Base-by-base conservation (phyloP, 2,113 vertebrate species). In the Silurus asotus region DNA sequence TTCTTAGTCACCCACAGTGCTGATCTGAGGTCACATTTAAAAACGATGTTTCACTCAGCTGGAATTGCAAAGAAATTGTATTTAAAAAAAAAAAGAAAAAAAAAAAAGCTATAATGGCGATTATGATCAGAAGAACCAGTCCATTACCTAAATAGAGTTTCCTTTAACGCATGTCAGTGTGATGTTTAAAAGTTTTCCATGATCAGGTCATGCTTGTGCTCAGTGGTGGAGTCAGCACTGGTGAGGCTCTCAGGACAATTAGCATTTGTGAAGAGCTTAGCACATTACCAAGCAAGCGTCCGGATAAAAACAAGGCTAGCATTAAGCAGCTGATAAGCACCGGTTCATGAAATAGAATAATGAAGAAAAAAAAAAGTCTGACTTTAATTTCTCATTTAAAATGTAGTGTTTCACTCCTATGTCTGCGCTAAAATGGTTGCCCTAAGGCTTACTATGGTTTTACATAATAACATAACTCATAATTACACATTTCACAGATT, bases 201-300 rank as follows among this genome's bases (percentile, higher is more conserved):
- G 81, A 55, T 77, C 56, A 85, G 84, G 48, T 69, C 67, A 37
- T 64, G 61, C 23, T 17, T 55, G 69, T 72, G 11, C 85, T 72
- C 14, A 65, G 23, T 58, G 64, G 74, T 88, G 84, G 45, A 70
- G 90, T 92, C 89, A 89, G 92, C 91, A 89, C 89, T 84, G 74
- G 55, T 79, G 90, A 89, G 91, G 86, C 86, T 87, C 90, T 89
- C 91, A 28, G 84, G 76, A 85, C 90, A 90, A 92, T 94, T 92
- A 90, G 74, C 65, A 13, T 67, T 49, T 58, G 62, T 81, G 85
- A 74, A 25, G 81, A 87, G 78, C 77, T 84, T 72, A 84, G 86
- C 86, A 89, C 77, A 84, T 86, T 83, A 65, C 56, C 20, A 62
- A 64, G 28, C 56, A 70, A 74, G 45, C 14, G 5, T 75, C 69